These are phyloP conservation scores for Temnothorax nylanderi DNA, from an alignment of 1,140 invertebrate genomes.

Conservation along the genomic window DNA sequence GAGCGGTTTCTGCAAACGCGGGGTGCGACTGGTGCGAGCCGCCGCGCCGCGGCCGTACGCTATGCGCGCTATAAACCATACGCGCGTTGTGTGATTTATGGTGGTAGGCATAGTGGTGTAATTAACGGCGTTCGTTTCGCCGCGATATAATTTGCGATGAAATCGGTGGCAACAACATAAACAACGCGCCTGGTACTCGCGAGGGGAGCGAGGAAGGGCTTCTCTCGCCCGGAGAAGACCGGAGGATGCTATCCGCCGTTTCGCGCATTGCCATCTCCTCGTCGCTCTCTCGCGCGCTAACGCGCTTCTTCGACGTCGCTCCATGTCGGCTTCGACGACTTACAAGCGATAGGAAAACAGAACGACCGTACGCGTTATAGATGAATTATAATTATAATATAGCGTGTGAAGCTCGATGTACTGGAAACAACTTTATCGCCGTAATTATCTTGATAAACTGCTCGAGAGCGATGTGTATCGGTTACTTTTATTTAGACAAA, in stretches of 20 bases:
- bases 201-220: not conserved
- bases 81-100: slow-evolving; percentile 39
- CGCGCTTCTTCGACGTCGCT: not conserved
- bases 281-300: too few relatives aligned
- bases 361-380: not conserved
- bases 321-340: not conserved
- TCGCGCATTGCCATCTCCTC: not conserved
- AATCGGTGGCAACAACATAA: slow-evolving; percentile 50
- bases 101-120: slow-evolving; percentile 34
- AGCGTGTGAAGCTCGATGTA: not conserved
- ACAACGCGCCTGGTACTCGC: not conserved
- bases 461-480: not conserved
- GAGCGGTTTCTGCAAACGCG: slow-evolving; percentile 36
- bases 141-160: slow-evolving; percentile 51
- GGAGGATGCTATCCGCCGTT: not conserved
- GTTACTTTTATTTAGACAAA: not conserved
- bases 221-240: not conserved
- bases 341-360: not conserved
- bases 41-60: not conserved
- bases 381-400: slow-evolving; percentile 8
- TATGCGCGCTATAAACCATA: slow-evolving; percentile 26
- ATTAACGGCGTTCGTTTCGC: slow-evolving; percentile 45
- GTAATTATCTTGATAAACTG: slow-evolving; percentile 26
- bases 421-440: slow-evolving; percentile 4
- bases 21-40: too few relatives aligned